phyloP scores from a whole-genome alignment of 2,797 vertebrate species.

The Phataginus tricuspis region DNA sequence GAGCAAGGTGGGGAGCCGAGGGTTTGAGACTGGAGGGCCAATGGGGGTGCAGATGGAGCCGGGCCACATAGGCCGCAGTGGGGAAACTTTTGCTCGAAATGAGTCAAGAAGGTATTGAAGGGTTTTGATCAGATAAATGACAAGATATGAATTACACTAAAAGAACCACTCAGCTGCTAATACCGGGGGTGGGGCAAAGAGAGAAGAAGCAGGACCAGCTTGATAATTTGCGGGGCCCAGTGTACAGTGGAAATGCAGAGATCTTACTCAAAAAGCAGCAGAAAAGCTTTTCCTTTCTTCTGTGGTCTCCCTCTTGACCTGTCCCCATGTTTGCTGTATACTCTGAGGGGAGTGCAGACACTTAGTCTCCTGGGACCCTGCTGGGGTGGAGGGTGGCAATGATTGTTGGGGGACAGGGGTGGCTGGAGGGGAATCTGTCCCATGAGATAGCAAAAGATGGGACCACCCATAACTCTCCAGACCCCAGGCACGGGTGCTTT shows the following conservation, averaged over 20 bases:
- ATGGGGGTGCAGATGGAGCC: too few relatives aligned
- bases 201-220: not conserved
- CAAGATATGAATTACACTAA: not conserved
- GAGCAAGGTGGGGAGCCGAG: not conserved
- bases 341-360: not conserved
- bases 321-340: too few relatives aligned
- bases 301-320: not conserved
- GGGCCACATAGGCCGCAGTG: not conserved
- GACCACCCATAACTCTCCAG: not conserved
- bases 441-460: not conserved
- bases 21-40: not conserved
- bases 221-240: too few relatives aligned
- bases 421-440: not conserved
- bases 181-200: not conserved
- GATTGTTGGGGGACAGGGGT: not conserved
- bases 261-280: not conserved
- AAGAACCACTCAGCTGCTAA: not conserved
- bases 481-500: not conserved
- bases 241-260: not conserved
- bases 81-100: not conserved
- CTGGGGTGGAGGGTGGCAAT: not conserved
- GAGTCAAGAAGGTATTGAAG: not conserved
- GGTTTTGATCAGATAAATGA: not conserved
- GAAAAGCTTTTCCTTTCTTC: not conserved
- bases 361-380: not conserved